Percentiles rank a stretch among this genome's conserved stretches.
Evolutionary conservation across 2,113 vertebrate genomes (phyloP).

Genomic region (Amia ocellicauda): DNA sequence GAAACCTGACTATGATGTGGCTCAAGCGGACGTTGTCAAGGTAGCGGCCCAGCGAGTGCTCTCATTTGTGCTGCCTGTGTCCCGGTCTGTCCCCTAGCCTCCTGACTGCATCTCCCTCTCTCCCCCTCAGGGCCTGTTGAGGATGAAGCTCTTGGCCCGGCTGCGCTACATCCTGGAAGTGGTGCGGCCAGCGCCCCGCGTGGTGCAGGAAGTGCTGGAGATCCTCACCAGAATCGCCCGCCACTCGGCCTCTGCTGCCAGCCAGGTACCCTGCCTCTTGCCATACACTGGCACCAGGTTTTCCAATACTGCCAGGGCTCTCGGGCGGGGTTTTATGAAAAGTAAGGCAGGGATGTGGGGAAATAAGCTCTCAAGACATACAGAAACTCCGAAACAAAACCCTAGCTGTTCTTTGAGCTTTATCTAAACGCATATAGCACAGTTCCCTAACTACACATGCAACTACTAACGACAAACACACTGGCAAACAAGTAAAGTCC

Average conservation of each 20-base stretch:
- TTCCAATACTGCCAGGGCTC: too few relatives aligned
- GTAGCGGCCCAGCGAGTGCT: constrained; percentile 56
- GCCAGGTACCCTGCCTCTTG: too few relatives aligned
- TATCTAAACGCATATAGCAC: too few relatives aligned
- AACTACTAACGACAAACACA: too few relatives aligned
- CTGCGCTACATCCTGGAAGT: constrained; percentile 91
- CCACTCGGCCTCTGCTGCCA: constrained; percentile 79
- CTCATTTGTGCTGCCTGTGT: neutral
- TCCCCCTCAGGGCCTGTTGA: constrained; percentile 79
- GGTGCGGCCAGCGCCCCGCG: constrained; percentile 71
- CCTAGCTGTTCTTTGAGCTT: too few relatives aligned
- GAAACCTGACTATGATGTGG: constrained; percentile 78
- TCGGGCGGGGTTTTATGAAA: too few relatives aligned
- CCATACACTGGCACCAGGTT: too few relatives aligned
- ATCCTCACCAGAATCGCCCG: constrained; percentile 81
- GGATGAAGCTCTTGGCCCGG: constrained; percentile 83
- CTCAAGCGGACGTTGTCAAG: constrained; percentile 81
- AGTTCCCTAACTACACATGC: too few relatives aligned
- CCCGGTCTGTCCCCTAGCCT: neutral
- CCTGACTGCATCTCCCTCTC: neutral
- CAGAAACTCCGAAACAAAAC: too few relatives aligned
- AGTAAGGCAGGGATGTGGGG: too few relatives aligned
- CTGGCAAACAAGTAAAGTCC: too few relatives aligned
- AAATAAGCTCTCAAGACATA: too few relatives aligned
- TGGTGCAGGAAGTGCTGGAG: constrained; percentile 79